Base-by-base conservation (phyloP, 2,888 invertebrate species). In the Leistus spinibarbis region DNA sequence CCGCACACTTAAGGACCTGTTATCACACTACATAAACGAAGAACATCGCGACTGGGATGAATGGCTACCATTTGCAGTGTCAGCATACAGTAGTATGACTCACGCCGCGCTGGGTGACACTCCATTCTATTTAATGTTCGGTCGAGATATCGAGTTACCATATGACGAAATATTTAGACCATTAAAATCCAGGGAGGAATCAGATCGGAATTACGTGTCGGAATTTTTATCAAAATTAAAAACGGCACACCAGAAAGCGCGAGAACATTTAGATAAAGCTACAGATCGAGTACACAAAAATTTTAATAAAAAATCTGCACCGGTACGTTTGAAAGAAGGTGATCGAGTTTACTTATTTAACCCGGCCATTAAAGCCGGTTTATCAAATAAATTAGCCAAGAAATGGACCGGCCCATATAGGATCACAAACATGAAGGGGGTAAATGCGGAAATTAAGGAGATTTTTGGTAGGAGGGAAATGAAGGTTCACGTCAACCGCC, bases 281-380 rank as follows among this genome's bases (percentile, higher is more conserved):
- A 74, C 60, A 3, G 62, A 74, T 3, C 56, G 74, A 4, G 40
- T 68, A 13, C 74, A 74, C 17, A 60, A n/a, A 19, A 56, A 56
- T 57, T 67, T 74, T 67, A 74, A 74, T 40, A 74, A 67, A 53
- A 66, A 27, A 54, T 10, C 67, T n/a, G n/a, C n/a, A n/a, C 40
- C 24, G 13, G 7, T 7, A 16, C 20, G 24, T n/a, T 22, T 63
- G 0, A 62, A 22, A 54, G 10, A 54, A 17, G 74, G 74, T 20
- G 74, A 67, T 40, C n/a, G 23, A 60, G 74, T 60, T 53, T 74
- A 67, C 53, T 40, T 74, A 3, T 67, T 19, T 64, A 24, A 54
- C 10, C 74, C 74, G 20, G 23, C 60, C 1, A 23, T 65, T 23
- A 71, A 71, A 24, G 1, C 10, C 0, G 56, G 71, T 56, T 2